These are phyloP conservation scores for Hypselothyrea guttata DNA, from an alignment of 2,888 invertebrate genomes.

Conservation along the genomic window DNA sequence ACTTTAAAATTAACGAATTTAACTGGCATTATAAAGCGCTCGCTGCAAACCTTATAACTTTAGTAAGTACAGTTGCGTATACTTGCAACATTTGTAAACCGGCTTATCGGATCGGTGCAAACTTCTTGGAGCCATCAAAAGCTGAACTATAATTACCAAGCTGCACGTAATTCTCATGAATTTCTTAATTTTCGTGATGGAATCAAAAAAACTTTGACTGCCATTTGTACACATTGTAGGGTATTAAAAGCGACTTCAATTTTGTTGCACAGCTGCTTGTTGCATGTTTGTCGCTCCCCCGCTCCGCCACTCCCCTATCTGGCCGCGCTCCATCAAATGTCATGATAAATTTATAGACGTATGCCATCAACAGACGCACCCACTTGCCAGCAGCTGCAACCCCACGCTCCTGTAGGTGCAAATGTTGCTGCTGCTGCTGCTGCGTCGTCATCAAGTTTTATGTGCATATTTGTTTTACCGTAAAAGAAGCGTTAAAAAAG, in stretches of 20 bases:
- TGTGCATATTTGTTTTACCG: constrained; percentile 62
- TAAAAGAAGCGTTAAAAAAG: constrained; percentile 40
- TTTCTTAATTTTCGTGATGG: constrained; percentile 1
- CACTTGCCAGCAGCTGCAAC: constrained; percentile 33
- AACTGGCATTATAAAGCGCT: no score
- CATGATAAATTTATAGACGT: constrained; percentile 58
- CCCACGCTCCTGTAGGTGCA: constrained; percentile 27
- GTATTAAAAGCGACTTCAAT: constrained; percentile 33
- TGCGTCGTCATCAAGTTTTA: constrained; percentile 59
- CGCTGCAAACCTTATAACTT: not conserved
- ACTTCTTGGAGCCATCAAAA: not conserved
- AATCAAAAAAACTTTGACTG: not conserved
- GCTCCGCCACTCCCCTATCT: not conserved
- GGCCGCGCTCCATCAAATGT: constrained; percentile 29
- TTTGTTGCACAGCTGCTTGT: constrained; percentile 46
- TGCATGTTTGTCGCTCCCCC: constrained; percentile 30
- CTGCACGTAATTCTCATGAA: not conserved
- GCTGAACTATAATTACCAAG: constrained; percentile 3
- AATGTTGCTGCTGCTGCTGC: constrained; percentile 48
- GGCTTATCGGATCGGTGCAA: not conserved
- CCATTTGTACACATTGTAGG: constrained; percentile 18
- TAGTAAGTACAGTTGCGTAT: no score
- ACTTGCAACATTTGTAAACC: not conserved
- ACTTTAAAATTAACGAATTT: no score
- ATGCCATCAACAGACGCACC: constrained; percentile 45